Base-by-base conservation (phyloP, 2,888 invertebrate genomes). In the Andrena camellia region DNA sequence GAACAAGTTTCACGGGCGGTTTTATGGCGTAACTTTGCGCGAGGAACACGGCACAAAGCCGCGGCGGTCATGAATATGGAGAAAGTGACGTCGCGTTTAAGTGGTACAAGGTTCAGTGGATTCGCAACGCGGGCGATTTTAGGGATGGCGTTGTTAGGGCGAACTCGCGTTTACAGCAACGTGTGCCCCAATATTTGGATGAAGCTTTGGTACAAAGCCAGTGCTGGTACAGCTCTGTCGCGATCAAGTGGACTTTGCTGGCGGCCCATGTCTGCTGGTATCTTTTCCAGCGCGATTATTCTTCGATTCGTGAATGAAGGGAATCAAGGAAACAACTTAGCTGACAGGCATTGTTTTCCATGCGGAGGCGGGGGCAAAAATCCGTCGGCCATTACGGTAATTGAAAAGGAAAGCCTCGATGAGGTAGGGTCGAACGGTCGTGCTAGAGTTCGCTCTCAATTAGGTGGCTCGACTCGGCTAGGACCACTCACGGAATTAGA, bases 1-100 rank as follows among this genome's bases (percentile, higher is more conserved):
- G 23, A 67, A 60, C 74, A 50, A 50, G 29, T 74, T 73, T 20
- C 60, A 17, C 29, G 35, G 20, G 5, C 13, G 66, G 35, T 59
- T 52, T 84, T 31, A 66, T 52, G 59, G 57, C 31, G 77, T 3
- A 59, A 62, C 62, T 63, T 63, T 66, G 66, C 7, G 35, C 52
- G n/a, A 29, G 50, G 29, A 42, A 50, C 60, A 35, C 35, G 62
- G 23, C 50, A 50, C 52, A 26, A 57, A 67, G 67, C 67, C 52
- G 67, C 60, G 60, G 5, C 13, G 59, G 52, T 74, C 82, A 69
- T 83, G 80, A 82, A 82, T 78, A 78, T 78, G 78, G 75, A 78
- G 75, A 68, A 78, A 62, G 75, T 74, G 67, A 74, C 74, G 74
- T 63, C 33, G 57, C 50, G 48, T 63, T 68, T 63, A 78, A 78